phyloP scores from a whole-genome alignment of 64 coral and sea anemone genomes.

The Trachythela sp. region DNA sequence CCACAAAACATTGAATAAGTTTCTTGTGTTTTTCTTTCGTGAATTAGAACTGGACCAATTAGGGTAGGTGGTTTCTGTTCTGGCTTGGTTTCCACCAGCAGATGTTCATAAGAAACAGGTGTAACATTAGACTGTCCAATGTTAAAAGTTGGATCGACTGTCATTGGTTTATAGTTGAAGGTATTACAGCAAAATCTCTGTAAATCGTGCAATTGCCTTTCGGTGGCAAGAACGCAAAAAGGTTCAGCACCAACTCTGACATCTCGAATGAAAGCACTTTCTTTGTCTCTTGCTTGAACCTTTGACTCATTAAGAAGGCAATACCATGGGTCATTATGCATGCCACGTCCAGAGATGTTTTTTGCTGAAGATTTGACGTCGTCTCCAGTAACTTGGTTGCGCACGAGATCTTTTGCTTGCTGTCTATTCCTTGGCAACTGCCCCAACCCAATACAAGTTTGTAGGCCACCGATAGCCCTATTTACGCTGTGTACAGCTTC shows the following conservation, averaged over 20 bases:
- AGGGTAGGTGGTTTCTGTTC: background rate
- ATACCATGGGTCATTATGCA: slow-evolving; percentile 46
- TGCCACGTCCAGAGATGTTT: slow-evolving; percentile 46
- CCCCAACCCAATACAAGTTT: slow-evolving; percentile 39
- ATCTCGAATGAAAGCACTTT: slow-evolving; percentile 3
- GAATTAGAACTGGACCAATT: background rate
- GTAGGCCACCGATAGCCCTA: slow-evolving; percentile 35
- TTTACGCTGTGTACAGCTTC: slow-evolving; percentile 48
- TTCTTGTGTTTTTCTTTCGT: background rate
- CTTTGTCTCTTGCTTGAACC: background rate
- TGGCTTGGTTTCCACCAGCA: background rate
- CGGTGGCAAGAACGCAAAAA: background rate
- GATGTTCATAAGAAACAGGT: background rate
- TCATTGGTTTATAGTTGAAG: background rate
- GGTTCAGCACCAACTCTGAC: background rate
- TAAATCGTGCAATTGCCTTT: background rate
- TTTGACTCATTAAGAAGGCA: slow-evolving; percentile 33
- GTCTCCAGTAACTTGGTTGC: background rate
- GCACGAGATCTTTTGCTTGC: slow-evolving; percentile 42
- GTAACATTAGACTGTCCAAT: background rate
- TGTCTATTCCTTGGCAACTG: slow-evolving; percentile 51
- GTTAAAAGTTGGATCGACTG: background rate
- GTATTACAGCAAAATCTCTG: background rate
- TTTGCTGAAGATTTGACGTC: background rate
- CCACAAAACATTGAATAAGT: background rate